Evolutionary conservation across 2,113 vertebrate species (phyloP).

Genomic region (Upupa epops): DNA sequence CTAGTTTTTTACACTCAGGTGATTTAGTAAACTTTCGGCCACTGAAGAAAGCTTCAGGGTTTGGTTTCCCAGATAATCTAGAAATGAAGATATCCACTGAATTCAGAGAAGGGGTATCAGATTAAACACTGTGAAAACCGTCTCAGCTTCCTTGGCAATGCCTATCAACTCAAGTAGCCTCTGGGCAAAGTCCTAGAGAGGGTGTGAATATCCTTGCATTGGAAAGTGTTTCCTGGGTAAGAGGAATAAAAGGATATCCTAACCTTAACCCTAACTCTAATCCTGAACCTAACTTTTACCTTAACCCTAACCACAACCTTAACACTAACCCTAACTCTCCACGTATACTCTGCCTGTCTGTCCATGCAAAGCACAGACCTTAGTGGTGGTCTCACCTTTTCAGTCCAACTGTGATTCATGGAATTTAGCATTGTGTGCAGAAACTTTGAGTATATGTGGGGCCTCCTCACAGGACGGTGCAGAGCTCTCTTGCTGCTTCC

Average conservation of each 20-base stretch:
- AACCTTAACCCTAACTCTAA: not conserved
- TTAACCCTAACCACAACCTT: not conserved
- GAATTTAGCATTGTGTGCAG: not conserved
- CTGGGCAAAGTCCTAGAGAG: not conserved
- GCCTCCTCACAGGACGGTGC: not conserved
- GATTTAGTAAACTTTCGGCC: not conserved
- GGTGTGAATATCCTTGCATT: not conserved
- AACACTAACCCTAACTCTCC: not conserved
- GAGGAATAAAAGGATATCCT: not conserved
- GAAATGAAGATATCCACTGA: not conserved
- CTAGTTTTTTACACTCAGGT: not conserved
- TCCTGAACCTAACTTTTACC: not conserved
- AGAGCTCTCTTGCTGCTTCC: not conserved
- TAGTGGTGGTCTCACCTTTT: not conserved
- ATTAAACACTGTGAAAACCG: not conserved
- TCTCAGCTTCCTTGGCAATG: not conserved
- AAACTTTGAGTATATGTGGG: rapidly evolving
- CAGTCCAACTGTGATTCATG: not conserved
- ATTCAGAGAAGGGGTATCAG: not conserved
- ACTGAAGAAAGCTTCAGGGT: not conserved
- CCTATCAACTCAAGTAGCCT: not conserved
- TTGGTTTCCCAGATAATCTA: not conserved
- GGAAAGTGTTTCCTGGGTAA: not conserved
- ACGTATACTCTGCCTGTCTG: not conserved
- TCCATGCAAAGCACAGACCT: rapidly evolving